Conservation (phyloP, 2,888 invertebrate genomes). For the Eupithecia subfuscata region DNA sequence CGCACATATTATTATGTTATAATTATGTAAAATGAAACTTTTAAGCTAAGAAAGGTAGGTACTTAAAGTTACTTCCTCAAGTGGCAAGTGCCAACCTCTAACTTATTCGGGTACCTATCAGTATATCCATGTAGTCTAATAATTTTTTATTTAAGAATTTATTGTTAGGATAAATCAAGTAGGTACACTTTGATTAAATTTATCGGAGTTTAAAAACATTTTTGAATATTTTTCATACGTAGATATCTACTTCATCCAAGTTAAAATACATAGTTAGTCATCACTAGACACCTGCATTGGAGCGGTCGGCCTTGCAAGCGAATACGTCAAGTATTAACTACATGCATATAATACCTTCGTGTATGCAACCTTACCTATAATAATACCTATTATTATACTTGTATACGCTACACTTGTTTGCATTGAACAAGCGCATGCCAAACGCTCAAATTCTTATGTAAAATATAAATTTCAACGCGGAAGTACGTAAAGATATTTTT, state of each 20-base stretch:
- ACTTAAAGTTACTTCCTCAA: not conserved
- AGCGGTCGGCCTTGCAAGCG: constrained; percentile 48
- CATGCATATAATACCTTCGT: constrained; percentile 7
- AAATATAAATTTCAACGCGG: constrained; percentile 16
- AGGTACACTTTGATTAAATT: not conserved
- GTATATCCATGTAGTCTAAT: no score
- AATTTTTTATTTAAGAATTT: no score
- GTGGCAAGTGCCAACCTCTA: not conserved
- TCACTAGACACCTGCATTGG: constrained; percentile 52
- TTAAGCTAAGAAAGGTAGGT: not conserved
- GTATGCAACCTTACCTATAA: constrained; percentile 3
- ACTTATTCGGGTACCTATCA: no score
- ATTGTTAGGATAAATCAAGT: no score
- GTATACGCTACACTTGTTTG: constrained; percentile 42
- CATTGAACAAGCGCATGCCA: constrained; percentile 45
- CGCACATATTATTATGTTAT: not conserved
- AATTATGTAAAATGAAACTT: not conserved
- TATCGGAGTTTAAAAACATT: not conserved
- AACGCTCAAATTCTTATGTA: constrained; percentile 32
- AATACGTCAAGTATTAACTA: constrained; percentile 40
- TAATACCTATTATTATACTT: constrained; percentile 14
- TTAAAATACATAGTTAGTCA: constrained; percentile 42
- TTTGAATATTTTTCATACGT: not conserved
- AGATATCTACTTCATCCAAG: not conserved
- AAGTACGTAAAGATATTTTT: constrained; percentile 9